phyloP scores from a whole-genome alignment of 2,888 invertebrate species.

The Heterodera filipjevi region DNA sequence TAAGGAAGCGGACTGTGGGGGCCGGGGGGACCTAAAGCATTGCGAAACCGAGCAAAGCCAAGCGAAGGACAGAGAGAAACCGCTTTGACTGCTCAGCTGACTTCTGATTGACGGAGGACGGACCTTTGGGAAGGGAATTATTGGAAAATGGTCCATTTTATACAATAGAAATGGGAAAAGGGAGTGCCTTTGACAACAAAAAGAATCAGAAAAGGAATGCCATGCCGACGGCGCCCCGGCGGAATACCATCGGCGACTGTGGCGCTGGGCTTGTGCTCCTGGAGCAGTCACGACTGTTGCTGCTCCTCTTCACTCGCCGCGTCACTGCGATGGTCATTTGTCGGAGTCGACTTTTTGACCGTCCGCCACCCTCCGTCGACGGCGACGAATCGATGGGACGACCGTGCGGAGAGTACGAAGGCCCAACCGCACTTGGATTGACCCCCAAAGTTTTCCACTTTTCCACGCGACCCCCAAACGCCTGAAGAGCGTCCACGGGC shows the following conservation, averaged over 20 bases:
- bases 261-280: constrained; percentile 62
- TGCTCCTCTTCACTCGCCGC: constrained; percentile 56
- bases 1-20: constrained; percentile 60
- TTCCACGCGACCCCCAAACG: constrained; percentile 64
- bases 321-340: constrained; percentile 64
- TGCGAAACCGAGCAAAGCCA: background rate
- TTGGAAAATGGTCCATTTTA: background rate
- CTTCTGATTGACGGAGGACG: constrained; percentile 64
- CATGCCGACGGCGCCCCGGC: background rate
- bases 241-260: constrained; percentile 56
- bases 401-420: constrained; percentile 23
- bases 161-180: constrained; percentile 13
- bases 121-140: constrained; percentile 45
- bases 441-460: constrained; percentile 48
- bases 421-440: constrained; percentile 7
- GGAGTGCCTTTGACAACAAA: background rate
- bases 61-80: background rate
- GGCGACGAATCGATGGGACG: constrained; percentile 57
- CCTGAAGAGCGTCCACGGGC: constrained; percentile 51
- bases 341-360: constrained; percentile 53
- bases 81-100: constrained; percentile 62
- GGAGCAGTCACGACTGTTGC: constrained; percentile 50
- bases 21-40: constrained; percentile 52
- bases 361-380: constrained; percentile 55
- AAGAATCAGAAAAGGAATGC: no score